Evolutionary conservation across 2,797 vertebrate genomes (phyloP), one percentile per base, ranked within the genome.

Genomic region (Valencia hispanica): DNA sequence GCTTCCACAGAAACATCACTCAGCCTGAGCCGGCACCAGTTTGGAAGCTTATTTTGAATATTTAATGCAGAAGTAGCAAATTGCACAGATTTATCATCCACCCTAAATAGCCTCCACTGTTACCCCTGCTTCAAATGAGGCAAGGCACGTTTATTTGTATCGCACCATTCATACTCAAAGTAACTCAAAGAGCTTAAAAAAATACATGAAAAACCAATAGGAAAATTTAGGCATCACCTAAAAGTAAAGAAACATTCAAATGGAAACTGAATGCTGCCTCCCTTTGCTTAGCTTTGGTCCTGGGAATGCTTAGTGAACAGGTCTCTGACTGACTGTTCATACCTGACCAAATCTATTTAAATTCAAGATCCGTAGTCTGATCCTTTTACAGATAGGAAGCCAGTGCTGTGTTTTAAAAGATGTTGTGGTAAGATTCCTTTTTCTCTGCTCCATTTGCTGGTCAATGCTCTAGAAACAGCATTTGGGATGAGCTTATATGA

Each of bases 1-100:
- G 69, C 63, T 55, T 57, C 79, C n/a, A 51, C 72, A 27, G 53
- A 71, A 79, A 77, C 71, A 5, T 27, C 20, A 51, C 34, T 70
- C 68, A 27, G 10, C 17, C 51, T 50, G 39, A 70, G 45, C 25
- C 20, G 30, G 43, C 43, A 30, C 18, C 7, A 25, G 27, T 36
- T 41, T 75, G 68, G 74, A 53, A 14, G 34, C 3, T 34, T 22
- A 5, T 25, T 65, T 73, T 25, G 10, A 73, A 45, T 43, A 43
- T 73, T 73, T 14, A 18, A 66, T 18, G 57, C 10, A 1, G 57
- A 74, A 57, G 22, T 71, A n/a, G 3, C 10, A 22, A n/a, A 45
- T 63, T 27, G 36, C 48, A 75, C 32, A 27, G 7, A 73, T 78
- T 74, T 32, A 32, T 63, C 30, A 12, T 39, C 30, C 45, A 71